These are phyloP conservation scores for Drosophila subsilvestris DNA, from an alignment of 2,888 invertebrate species.

Conservation along the genomic window DNA sequence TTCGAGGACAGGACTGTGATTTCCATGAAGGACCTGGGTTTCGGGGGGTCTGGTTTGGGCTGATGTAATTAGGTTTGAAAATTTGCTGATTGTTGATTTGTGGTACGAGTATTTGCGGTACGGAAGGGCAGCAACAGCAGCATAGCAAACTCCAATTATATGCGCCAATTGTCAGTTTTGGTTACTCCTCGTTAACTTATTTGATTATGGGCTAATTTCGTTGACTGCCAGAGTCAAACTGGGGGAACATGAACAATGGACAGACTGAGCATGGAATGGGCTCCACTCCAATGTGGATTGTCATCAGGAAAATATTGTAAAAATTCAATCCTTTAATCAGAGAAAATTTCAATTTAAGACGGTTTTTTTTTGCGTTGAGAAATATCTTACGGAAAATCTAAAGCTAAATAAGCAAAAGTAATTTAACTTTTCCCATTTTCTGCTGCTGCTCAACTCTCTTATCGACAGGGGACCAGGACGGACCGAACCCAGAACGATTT, in stretches of 20 bases:
- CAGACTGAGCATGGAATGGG: background rate
- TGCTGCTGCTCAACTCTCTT: conserved; percentile 43
- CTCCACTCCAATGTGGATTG: background rate
- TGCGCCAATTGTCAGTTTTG: conserved; percentile 75
- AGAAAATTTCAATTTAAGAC: conserved; percentile 39
- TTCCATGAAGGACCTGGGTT: conserved; percentile 36
- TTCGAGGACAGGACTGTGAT: conserved; percentile 36
- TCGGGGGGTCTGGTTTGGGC: background rate
- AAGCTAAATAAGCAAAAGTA: conserved; percentile 67
- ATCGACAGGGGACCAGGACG: conserved; percentile 55
- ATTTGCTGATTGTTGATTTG: conserved; percentile 67
- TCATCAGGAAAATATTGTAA: background rate
- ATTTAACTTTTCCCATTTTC: conserved; percentile 74
- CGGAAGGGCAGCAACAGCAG: too few relatives aligned
- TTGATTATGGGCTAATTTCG: conserved; percentile 75
- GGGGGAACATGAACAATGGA: too few relatives aligned
- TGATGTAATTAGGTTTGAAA: conserved; percentile 74
- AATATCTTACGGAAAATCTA: conserved; percentile 27
- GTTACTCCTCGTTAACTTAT: conserved; percentile 75
- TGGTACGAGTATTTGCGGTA: conserved; percentile 28
- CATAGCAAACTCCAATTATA: conserved; percentile 63
- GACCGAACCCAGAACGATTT: conserved; percentile 47
- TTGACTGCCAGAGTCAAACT: conserved; percentile 5
- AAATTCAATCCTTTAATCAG: background rate
- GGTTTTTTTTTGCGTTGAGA: conserved; percentile 12